Conservation (phyloP, 2,888 invertebrate genomes). For the Anagyrus pseudococci region DNA sequence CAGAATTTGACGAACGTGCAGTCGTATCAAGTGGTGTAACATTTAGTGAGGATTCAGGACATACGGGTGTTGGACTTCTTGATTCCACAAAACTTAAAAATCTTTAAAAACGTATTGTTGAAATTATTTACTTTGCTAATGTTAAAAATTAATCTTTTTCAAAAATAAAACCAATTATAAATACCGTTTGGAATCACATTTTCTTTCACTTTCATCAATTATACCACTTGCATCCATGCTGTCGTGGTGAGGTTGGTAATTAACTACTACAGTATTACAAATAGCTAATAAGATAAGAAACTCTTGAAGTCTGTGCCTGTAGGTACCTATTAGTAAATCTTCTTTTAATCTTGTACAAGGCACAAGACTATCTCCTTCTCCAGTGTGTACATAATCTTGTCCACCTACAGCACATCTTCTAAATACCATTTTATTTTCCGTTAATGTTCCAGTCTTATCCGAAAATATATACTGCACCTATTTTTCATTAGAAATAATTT, state of each 20-base stretch:
- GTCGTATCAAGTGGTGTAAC: constrained; percentile 24
- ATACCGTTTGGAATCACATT: constrained; percentile 42
- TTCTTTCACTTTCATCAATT: constrained; percentile 64
- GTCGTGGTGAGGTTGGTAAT: constrained; percentile 80
- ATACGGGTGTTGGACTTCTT: constrained; percentile 77
- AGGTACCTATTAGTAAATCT: constrained; percentile 68
- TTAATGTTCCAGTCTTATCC: constrained; percentile 97
- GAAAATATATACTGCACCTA: constrained; percentile 90
- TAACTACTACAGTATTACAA: constrained; percentile 97
- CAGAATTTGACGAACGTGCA: constrained; percentile 26
- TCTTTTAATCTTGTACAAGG: constrained; percentile 63
- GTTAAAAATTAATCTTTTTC: too few species aligned
- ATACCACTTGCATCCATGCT: constrained; percentile 75
- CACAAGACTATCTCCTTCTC: constrained; percentile 70
- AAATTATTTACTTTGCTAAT: too few species aligned
- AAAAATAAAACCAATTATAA: too few species aligned
- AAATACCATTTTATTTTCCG: constrained; percentile 98
- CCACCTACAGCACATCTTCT: constrained; percentile 88
- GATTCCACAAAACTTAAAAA: constrained; percentile 79
- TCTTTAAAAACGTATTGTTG: constrained; percentile 62
- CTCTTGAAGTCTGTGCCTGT: constrained; percentile 76
- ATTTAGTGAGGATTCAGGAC: constrained; percentile 55
- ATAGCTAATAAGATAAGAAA: constrained; percentile 90
- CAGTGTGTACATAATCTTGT: constrained; percentile 85
- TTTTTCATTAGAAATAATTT: background rate